Evolutionary conservation across 2,113 vertebrate genomes (phyloP).

Genomic region (Apeltes quadracus): DNA sequence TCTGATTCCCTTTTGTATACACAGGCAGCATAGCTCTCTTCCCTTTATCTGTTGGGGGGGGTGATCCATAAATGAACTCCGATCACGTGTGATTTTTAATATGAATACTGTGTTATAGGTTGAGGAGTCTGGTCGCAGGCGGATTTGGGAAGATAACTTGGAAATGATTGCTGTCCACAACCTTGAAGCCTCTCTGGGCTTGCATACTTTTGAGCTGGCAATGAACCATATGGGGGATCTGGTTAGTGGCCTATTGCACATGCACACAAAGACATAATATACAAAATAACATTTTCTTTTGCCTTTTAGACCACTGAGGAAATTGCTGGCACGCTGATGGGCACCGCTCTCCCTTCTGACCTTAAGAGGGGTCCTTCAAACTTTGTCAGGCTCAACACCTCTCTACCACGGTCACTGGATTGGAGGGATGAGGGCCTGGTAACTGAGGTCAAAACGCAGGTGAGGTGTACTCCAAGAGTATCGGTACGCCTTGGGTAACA

Average conservation of each 20-base stretch:
- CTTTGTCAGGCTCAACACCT: accelerated
- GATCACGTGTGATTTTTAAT: not conserved
- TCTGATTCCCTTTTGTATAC: not conserved
- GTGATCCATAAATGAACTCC: not conserved
- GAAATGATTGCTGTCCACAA: slow-evolving; percentile 84
- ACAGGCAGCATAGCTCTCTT: not conserved
- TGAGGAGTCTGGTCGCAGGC: slow-evolving; percentile 78
- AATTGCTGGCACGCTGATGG: slow-evolving; percentile 48
- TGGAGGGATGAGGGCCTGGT: slow-evolving; percentile 84
- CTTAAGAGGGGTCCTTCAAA: not conserved
- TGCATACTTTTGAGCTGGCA: slow-evolving; percentile 82
- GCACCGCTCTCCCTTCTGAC: slow-evolving; percentile 61
- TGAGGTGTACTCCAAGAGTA: slow-evolving; percentile 17
- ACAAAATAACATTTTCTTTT: not conserved
- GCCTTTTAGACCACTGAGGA: slow-evolving; percentile 81
- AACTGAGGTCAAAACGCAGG: slow-evolving; percentile 85
- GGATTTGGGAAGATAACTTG: slow-evolving; percentile 86
- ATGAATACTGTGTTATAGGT: slow-evolving; percentile 58
- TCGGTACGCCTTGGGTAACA: not conserved
- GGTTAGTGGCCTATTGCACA: slow-evolving; percentile 64
- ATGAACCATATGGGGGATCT: slow-evolving; percentile 89
- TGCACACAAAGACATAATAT: not conserved
- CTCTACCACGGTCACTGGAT: slow-evolving; percentile 74
- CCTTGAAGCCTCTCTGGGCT: slow-evolving; percentile 83
- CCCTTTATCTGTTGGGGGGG: not conserved